phyloP scores from a whole-genome alignment of 2,888 invertebrate species.

The Heliothis peltigera region DNA sequence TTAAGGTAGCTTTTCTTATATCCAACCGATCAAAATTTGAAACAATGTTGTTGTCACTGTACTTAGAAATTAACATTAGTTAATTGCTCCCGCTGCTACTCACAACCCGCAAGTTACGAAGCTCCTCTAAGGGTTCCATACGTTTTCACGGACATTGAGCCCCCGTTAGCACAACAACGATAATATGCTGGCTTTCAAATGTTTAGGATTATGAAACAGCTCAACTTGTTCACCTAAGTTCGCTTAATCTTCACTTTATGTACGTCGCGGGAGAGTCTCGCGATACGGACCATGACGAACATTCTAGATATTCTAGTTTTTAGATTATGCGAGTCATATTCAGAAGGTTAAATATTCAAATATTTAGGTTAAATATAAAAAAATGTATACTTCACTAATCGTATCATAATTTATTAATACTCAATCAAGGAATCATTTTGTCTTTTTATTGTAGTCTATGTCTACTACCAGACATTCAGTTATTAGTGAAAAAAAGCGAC shows the following conservation, averaged over 20 bases:
- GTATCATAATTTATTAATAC: too few species aligned
- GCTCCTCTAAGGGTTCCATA: constrained; percentile 53
- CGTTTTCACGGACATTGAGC: constrained; percentile 67
- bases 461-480: not conserved
- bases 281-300: not conserved
- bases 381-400: too few species aligned
- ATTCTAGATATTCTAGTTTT: not conserved
- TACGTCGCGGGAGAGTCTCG: not conserved
- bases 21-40: not conserved
- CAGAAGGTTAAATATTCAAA: too few species aligned
- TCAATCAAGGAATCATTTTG: too few species aligned
- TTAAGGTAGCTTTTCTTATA: too few species aligned
- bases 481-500: not conserved
- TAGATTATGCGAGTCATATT: too few species aligned
- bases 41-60: not conserved
- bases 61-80: not conserved
- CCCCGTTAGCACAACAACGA: constrained; percentile 56
- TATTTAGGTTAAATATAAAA: too few species aligned
- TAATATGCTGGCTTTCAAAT: constrained; percentile 62
- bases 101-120: constrained; percentile 12
- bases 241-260: constrained; percentile 36
- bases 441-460: too few species aligned
- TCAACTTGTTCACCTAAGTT: constrained; percentile 23
- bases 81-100: constrained; percentile 31
- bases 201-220: constrained; percentile 50